phyloP scores from a whole-genome alignment of 2,888 invertebrate species.

The Pachycephus smyrnensis region DNA sequence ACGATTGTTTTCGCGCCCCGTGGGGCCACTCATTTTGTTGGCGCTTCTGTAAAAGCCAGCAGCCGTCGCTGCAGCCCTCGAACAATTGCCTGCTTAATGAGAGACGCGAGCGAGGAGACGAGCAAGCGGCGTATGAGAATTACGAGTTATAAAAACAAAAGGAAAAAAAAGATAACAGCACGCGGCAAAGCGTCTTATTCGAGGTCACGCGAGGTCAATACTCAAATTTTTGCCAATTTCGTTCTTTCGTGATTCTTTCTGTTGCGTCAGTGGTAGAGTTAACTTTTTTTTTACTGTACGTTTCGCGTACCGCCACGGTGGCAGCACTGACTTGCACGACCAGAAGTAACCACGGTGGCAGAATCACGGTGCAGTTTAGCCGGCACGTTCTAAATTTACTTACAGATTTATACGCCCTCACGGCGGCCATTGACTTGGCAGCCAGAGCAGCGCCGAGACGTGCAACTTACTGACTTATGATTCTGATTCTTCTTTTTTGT shows the following conservation, averaged over 20 bases:
- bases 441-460: not conserved
- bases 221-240: not conserved
- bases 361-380: conserved; percentile 29
- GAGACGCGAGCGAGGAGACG: not conserved
- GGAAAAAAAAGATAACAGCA: not conserved
- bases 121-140: too few species aligned
- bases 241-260: too few species aligned
- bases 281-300: not conserved
- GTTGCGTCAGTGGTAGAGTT: not conserved
- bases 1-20: not conserved
- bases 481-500: not conserved
- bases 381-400: conserved; percentile 57
- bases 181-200: not conserved
- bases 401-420: conserved; percentile 54
- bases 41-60: not conserved
- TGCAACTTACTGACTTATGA: not conserved
- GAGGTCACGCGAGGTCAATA: not conserved
- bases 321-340: conserved; percentile 34
- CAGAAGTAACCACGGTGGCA: conserved; percentile 20
- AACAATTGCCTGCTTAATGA: not conserved
- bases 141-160: not conserved
- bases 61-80: not conserved
- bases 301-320: conserved; percentile 21
- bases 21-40: not conserved
- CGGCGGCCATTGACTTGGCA: conserved; percentile 51